These are phyloP conservation scores for Vimba vimba DNA, from an alignment of 2,113 vertebrate species.

Conservation along the genomic window DNA sequence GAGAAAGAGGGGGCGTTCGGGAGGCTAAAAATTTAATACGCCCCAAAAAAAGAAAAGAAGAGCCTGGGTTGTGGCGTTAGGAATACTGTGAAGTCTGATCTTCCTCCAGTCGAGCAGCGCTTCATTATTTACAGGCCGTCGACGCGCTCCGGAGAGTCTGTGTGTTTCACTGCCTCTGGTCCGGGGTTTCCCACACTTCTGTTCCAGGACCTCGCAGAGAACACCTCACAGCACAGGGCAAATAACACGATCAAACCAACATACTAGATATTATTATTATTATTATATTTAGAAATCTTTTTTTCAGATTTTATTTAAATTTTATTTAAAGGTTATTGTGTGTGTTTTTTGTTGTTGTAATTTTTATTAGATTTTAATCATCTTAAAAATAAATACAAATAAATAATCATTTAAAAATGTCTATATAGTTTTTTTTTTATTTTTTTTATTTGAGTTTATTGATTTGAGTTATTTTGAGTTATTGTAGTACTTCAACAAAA, in stretches of 20 bases:
- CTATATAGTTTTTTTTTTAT: too few relatives aligned
- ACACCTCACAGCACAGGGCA: too few relatives aligned
- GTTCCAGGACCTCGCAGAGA: too few relatives aligned
- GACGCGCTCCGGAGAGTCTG: not conserved
- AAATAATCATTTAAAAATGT: too few relatives aligned
- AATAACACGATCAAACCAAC: too few relatives aligned
- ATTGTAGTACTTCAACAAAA: not conserved
- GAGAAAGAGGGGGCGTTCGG: constrained; percentile 68
- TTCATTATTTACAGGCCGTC: constrained; percentile 34
- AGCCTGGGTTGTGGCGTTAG: constrained; percentile 46
- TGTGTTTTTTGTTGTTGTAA: too few relatives aligned
- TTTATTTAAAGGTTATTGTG: not conserved
- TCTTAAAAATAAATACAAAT: not conserved
- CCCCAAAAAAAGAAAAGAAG: constrained; percentile 52
- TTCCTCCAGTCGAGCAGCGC: constrained; percentile 39
- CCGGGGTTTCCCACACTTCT: too few relatives aligned
- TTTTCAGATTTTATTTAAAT: not conserved
- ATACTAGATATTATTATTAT: too few relatives aligned
- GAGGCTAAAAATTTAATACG: constrained; percentile 77
- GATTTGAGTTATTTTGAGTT: not conserved
- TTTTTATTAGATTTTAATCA: not conserved
- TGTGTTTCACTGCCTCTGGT: not conserved
- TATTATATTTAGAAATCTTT: too few relatives aligned
- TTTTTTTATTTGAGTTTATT: not conserved
- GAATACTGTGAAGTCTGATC: constrained; percentile 50